Evolutionary conservation across 2,113 vertebrate genomes (phyloP).

Genomic region (Carlito syrichta): DNA sequence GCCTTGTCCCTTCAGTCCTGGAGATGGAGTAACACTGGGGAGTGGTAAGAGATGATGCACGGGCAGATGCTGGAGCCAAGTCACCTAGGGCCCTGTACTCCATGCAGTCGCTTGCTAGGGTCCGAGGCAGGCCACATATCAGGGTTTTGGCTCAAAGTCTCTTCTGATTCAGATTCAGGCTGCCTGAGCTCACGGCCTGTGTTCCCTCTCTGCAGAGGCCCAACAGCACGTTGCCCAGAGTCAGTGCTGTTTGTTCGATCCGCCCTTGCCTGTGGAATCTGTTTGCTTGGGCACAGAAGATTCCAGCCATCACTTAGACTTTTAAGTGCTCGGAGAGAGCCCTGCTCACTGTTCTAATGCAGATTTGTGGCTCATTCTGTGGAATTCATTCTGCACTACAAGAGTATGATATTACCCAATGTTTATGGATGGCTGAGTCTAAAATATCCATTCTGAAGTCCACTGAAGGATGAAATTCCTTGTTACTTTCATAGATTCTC

Average conservation of each 20-base stretch:
- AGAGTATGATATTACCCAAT: slow-evolving; percentile 41
- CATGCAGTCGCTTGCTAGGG: background rate
- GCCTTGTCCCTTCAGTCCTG: background rate
- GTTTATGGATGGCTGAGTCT: slow-evolving; percentile 67
- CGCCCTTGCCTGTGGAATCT: background rate
- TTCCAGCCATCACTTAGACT: background rate
- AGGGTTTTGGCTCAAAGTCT: background rate
- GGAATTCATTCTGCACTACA: background rate
- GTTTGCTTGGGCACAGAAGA: background rate
- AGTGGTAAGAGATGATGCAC: accelerated
- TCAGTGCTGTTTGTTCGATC: background rate
- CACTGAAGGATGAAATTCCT: slow-evolving; percentile 73
- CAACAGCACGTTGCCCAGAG: accelerated
- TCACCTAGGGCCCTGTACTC: background rate
- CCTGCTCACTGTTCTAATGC: background rate
- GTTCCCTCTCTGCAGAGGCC: accelerated
- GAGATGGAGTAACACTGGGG: background rate
- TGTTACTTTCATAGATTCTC: slow-evolving; percentile 71
- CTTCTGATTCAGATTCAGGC: background rate
- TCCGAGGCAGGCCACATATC: too few relatives aligned
- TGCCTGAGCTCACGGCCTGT: background rate
- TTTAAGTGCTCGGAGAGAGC: background rate
- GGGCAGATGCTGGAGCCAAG: background rate
- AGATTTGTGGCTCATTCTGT: slow-evolving; percentile 34
- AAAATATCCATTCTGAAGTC: slow-evolving; percentile 69